Conservation (phyloP, 2,797 vertebrate species). For the Bufotes viridis region DNA sequence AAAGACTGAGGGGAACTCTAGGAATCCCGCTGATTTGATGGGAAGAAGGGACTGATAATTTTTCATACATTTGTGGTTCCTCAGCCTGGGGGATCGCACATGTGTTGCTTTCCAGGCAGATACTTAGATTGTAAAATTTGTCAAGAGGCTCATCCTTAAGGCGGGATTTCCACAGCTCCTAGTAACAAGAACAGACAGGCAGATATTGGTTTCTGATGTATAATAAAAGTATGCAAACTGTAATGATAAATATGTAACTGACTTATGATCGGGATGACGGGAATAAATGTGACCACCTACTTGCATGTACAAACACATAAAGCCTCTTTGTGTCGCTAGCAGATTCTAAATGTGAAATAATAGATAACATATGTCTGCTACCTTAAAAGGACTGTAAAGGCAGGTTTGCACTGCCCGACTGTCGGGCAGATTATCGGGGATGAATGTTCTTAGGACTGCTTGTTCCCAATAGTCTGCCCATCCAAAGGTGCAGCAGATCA, state of each 20-base stretch:
- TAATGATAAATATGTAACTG: background rate
- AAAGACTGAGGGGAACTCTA: background rate
- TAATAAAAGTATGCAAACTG: background rate
- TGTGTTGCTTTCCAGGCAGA: constrained; percentile 66
- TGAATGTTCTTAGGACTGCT: too few species aligned
- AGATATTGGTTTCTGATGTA: too few species aligned
- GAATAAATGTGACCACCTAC: too few species aligned
- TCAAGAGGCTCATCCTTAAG: constrained; percentile 75
- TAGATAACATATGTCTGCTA: too few species aligned
- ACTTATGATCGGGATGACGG: background rate
- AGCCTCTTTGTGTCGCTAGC: too few species aligned
- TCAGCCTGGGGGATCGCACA: background rate
- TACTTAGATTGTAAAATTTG: constrained; percentile 71
- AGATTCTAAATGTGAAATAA: too few species aligned
- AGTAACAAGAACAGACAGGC: background rate
- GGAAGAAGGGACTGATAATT: background rate
- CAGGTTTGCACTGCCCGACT: too few species aligned
- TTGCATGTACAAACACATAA: too few species aligned
- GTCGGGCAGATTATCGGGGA: too few species aligned
- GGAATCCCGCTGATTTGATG: background rate
- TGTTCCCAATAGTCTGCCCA: too few species aligned
- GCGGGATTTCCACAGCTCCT: constrained; percentile 82
- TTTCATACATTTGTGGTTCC: background rate
- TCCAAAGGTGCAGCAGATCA: too few species aligned
- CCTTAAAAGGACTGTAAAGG: too few species aligned